These are phyloP conservation scores for Acyrthosiphon pisum DNA, from an alignment of 1,140 invertebrate species.

Conservation along the genomic window DNA sequence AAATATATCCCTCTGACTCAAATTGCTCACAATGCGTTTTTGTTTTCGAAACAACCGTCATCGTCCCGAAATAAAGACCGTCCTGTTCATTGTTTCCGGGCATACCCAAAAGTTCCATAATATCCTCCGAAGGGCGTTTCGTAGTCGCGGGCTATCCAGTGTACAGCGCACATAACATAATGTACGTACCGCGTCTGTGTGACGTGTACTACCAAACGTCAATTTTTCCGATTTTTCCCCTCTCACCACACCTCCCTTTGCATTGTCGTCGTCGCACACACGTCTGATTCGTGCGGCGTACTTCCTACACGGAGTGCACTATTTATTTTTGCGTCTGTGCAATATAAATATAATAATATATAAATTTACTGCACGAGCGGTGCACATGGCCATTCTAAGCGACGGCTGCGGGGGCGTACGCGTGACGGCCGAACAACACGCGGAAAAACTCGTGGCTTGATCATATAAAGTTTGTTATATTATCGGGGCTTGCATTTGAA, in stretches of 20 bases:
- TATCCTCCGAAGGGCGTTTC: not conserved
- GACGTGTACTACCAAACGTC: not conserved
- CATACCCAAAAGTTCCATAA: not conserved
- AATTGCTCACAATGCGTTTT: constrained; percentile 30
- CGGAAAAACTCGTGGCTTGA: not conserved
- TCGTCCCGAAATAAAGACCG: constrained; percentile 12
- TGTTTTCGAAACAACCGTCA: constrained; percentile 28
- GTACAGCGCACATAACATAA: not conserved
- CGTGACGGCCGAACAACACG: not conserved
- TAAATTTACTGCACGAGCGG: not conserved
- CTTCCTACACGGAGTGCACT: not conserved
- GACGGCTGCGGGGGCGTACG: not conserved
- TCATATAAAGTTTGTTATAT: not conserved
- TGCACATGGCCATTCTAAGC: not conserved
- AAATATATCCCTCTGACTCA: not conserved
- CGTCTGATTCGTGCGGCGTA: not conserved
- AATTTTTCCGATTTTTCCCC: not conserved
- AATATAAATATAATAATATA: not conserved
- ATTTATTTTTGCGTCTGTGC: not conserved
- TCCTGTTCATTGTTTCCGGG: constrained; percentile 28
- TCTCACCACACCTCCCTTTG: not conserved
- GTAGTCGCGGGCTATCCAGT: not conserved
- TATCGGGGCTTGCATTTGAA: not conserved
- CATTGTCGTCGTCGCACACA: not conserved
- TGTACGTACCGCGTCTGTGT: not conserved